phyloP scores from a whole-genome alignment of 2,888 invertebrate species.

The Galerucella pusilla region DNA sequence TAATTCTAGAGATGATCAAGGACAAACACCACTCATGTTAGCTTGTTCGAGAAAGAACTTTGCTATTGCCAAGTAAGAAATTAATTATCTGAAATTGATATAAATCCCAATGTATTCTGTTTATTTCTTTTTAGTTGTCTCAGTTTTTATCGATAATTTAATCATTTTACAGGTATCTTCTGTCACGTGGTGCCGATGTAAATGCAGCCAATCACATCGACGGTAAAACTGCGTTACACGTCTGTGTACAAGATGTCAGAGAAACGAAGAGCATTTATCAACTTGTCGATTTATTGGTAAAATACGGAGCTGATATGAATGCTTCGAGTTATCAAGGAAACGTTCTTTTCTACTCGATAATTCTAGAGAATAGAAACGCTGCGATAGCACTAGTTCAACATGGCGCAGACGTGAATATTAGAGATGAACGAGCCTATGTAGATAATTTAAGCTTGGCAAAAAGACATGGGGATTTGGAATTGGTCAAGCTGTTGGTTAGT shows the following conservation, averaged over 20 bases:
- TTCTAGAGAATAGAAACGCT: conserved; percentile 64
- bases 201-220: conserved; percentile 60
- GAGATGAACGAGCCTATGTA: conserved; percentile 69
- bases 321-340: conserved; percentile 61
- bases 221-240: conserved; percentile 69
- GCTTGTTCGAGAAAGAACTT: conserved; percentile 65
- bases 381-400: conserved; percentile 71
- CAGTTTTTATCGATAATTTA: neutral
- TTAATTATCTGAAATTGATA: conserved; percentile 38
- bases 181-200: conserved; percentile 57
- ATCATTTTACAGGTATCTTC: conserved; percentile 46
- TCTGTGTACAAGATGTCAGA: conserved; percentile 71
- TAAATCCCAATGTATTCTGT: neutral
- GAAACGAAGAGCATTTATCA: conserved; percentile 67
- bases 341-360: conserved; percentile 65
- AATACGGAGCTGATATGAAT: conserved; percentile 60
- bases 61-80: conserved; percentile 65
- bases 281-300: conserved; percentile 65
- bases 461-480: conserved; percentile 61
- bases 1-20: conserved; percentile 73
- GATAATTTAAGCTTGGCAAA: conserved; percentile 71
- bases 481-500: conserved; percentile 60
- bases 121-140: neutral
- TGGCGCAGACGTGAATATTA: conserved; percentile 73
- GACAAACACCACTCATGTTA: conserved; percentile 76